phyloP scores from a whole-genome alignment of 1,140 invertebrate species.

The Zaprionus ornatus region DNA sequence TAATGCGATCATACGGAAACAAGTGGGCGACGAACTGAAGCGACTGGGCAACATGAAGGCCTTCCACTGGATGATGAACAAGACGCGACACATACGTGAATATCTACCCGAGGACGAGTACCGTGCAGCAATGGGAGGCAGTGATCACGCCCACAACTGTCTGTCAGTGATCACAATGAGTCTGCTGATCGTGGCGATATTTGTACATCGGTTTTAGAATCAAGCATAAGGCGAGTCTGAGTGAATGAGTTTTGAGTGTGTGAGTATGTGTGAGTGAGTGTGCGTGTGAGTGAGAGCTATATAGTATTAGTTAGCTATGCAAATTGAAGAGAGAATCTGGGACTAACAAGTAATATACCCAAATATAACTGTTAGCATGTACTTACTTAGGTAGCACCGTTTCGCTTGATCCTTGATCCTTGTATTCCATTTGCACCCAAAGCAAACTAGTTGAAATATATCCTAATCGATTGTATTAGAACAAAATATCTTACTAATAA shows the following conservation, averaged over 20 bases:
- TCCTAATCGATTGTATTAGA: slow-evolving; percentile 56
- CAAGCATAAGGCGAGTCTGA: not conserved
- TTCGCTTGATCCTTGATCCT: slow-evolving; percentile 21
- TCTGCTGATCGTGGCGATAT: slow-evolving; percentile 24
- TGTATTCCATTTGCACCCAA: slow-evolving; percentile 22
- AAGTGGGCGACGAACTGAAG: slow-evolving; percentile 90
- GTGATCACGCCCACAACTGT: not conserved
- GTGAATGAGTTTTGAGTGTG: slow-evolving; percentile 1
- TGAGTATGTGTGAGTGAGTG: slow-evolving; percentile 5
- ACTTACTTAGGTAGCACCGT: slow-evolving; percentile 44
- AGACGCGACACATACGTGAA: slow-evolving; percentile 89
- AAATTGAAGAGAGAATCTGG: slow-evolving; percentile 65
- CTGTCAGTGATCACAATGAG: slow-evolving; percentile 8
- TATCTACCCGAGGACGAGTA: slow-evolving; percentile 80
- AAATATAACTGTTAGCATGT: slow-evolving; percentile 46
- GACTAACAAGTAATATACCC: slow-evolving; percentile 62
- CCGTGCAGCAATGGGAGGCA: slow-evolving; percentile 59
- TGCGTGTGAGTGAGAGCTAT: slow-evolving; percentile 24
- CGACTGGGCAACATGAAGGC: slow-evolving; percentile 87
- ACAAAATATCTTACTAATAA: slow-evolving; percentile 33
- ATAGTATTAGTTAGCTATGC: slow-evolving; percentile 74
- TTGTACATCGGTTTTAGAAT: slow-evolving; percentile 3
- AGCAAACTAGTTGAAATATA: slow-evolving; percentile 35
- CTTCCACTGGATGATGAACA: slow-evolving; percentile 92
- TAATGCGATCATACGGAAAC: slow-evolving; percentile 88